Base-by-base conservation (phyloP, 2,797 vertebrate species). In the Chloroceryle amazona region DNA sequence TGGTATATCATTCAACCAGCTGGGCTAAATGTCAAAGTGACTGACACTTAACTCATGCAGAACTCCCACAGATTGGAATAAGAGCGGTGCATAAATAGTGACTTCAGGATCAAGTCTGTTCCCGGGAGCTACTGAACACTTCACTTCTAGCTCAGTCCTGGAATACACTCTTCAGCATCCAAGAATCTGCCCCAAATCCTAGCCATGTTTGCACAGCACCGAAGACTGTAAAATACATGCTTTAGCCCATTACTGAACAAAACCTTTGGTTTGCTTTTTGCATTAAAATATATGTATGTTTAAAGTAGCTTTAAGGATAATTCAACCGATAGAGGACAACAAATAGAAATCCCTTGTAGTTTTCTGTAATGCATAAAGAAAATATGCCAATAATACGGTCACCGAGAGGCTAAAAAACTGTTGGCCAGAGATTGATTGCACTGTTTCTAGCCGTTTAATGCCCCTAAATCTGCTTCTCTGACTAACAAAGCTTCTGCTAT, bases 21-120 rank as follows among this genome's bases (percentile, higher is more conserved):
- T 97, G 96, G 93, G 83, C 83, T 93, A 96, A 96, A 97, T 97
- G 96, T 97, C 96, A 95, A 94, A 96, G 92, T 97, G 96, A 96
- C 96, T 96, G 96, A 96, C 96, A 96, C 96, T 95, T 95, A 90
- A 91, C 86, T 97, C 90, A 95, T 90, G 94, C 81, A 90, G 68
- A 96, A 94, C 94, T 95, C 96, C 93, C 86, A 95, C 96, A 85
- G 89, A 93, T 70, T 96, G 95, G 94, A 96, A 92, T 55, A 78
- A 68, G 60, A 97, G 58, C 3, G 42, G 73, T 66, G 94, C 93
- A 93, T 84, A 94, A 93, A 90, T 55, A 96, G 93, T 96, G 95
- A 94, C 92, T 97, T 92, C 46, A 89, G 88, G 96, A 96, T 95
- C 95, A 93, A 96, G 96, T 92, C 96, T 96, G 88, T 95, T 96